Evolutionary conservation across 2,888 invertebrate species (phyloP).

Genomic region (Microctonus aethiopoides): DNA sequence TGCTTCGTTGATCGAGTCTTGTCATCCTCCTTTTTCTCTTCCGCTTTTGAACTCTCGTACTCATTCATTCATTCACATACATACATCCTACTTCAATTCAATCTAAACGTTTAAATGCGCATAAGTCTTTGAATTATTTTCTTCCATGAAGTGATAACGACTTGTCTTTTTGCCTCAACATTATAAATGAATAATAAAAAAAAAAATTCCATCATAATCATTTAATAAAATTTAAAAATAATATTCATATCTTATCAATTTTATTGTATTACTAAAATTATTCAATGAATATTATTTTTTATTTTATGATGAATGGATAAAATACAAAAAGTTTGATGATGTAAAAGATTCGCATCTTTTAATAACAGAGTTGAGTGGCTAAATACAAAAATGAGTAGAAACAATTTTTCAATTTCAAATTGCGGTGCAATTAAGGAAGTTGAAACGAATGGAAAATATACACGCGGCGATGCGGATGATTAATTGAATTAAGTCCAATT

Average conservation of each 20-base stretch:
- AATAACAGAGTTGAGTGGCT: conserved; percentile 49
- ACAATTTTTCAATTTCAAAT: conserved; percentile 63
- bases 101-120: background rate
- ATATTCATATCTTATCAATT: no score
- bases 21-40: background rate
- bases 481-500: conserved; percentile 37
- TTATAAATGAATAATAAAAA: background rate
- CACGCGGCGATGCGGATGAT: conserved; percentile 38
- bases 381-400: conserved; percentile 57
- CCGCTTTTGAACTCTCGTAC: background rate
- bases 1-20: no score
- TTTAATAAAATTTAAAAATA: no score
- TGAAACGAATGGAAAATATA: conserved; percentile 56
- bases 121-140: background rate
- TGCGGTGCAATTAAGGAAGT: conserved; percentile 59
- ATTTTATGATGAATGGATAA: no score
- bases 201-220: background rate
- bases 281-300: no score
- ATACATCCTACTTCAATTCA: background rate
- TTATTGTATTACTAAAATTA: no score
- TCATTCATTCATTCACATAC: background rate
- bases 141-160: background rate
- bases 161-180: background rate
- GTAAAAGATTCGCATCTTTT: background rate
- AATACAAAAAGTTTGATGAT: no score